Conservation (phyloP, 2,888 invertebrate genomes). For the Lissonota sp. region DNA sequence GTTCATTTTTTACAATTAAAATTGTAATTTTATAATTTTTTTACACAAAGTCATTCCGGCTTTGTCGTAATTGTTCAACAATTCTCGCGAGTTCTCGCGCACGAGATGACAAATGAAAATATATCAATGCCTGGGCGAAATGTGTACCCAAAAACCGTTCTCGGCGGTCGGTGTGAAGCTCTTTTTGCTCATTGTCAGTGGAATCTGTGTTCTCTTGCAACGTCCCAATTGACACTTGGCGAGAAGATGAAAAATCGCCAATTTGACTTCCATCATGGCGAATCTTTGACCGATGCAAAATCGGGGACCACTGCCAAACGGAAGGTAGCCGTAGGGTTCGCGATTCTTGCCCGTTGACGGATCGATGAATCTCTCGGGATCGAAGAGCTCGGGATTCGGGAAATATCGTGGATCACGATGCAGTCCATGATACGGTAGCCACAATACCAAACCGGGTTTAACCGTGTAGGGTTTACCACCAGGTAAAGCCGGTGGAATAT, state of each 20-base stretch:
- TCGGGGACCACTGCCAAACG: slow-evolving; percentile 81
- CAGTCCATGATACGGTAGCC: slow-evolving; percentile 80
- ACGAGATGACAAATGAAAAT: background rate
- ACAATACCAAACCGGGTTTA: slow-evolving; percentile 76
- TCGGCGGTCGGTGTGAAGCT: slow-evolving; percentile 64
- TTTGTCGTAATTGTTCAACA: no score
- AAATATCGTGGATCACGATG: slow-evolving; percentile 83
- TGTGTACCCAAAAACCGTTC: slow-evolving; percentile 71
- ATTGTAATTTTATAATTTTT: no score
- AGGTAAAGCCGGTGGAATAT: slow-evolving; percentile 79
- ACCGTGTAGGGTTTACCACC: slow-evolving; percentile 68
- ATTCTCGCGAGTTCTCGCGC: no score
- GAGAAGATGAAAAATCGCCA: slow-evolving; percentile 71
- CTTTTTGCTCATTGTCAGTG: slow-evolving; percentile 64
- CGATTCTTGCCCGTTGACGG: slow-evolving; percentile 80
- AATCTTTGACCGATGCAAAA: slow-evolving; percentile 80
- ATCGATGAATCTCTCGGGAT: slow-evolving; percentile 83
- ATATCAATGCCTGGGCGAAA: slow-evolving; percentile 48
- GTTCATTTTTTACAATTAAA: no score
- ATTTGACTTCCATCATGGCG: slow-evolving; percentile 69
- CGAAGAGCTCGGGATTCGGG: slow-evolving; percentile 83
- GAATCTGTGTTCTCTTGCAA: slow-evolving; percentile 66
- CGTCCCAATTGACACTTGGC: slow-evolving; percentile 66
- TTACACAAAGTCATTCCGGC: no score
- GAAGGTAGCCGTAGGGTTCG: slow-evolving; percentile 75